These are phyloP conservation scores for Ficedula albicollis DNA, from an alignment of 2,797 vertebrate species.

Conservation along the genomic window DNA sequence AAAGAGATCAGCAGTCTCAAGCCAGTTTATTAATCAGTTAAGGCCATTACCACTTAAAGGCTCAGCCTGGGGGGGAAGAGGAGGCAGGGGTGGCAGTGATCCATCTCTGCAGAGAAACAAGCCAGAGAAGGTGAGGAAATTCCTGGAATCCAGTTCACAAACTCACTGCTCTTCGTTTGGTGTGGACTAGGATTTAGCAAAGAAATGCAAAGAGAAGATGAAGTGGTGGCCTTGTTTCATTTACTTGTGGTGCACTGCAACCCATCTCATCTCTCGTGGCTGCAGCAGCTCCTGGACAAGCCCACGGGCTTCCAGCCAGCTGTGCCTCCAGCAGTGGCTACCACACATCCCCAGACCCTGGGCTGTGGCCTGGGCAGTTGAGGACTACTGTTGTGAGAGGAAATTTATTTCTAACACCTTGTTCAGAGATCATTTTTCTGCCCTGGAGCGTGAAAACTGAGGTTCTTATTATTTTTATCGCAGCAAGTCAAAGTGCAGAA, in stretches of 20 bases:
- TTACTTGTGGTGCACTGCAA: rapidly evolving
- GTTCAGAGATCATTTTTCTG: slow-evolving; percentile 23
- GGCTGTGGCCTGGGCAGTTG: neutral
- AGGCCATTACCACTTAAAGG: neutral
- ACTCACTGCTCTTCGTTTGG: neutral
- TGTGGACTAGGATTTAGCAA: neutral
- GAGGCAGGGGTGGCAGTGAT: neutral
- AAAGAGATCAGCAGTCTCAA: slow-evolving; percentile 42
- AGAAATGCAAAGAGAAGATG: neutral
- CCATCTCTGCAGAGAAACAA: neutral
- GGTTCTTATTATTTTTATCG: slow-evolving; percentile 42
- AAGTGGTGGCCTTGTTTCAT: neutral
- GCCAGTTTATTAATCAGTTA: slow-evolving; percentile 56
- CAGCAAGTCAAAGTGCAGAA: slow-evolving; percentile 15
- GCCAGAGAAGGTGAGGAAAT: neutral
- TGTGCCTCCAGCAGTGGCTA: neutral
- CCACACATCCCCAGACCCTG: neutral
- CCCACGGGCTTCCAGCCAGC: neutral
- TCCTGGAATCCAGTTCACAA: neutral
- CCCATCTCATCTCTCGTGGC: neutral
- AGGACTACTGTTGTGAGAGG: neutral
- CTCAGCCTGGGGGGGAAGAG: neutral
- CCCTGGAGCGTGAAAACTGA: neutral
- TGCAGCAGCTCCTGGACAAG: neutral
- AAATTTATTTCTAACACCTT: slow-evolving; percentile 15